Evolutionary conservation across 2,888 invertebrate species (phyloP), one percentile per base, ranked within the genome.

Genomic region (Pomacea canaliculata): DNA sequence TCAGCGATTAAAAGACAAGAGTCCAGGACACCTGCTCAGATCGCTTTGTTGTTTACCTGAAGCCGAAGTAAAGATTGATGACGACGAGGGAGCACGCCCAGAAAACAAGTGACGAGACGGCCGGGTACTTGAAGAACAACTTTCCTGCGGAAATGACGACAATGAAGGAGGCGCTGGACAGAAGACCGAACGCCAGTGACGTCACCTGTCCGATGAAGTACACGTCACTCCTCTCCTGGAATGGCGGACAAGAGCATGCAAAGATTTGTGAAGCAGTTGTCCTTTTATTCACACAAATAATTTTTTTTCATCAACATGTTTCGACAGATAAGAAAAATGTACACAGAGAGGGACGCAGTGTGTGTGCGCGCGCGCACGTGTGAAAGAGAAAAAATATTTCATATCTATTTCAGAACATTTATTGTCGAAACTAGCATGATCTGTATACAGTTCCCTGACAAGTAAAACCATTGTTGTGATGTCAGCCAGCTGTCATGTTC

Each of bases 51-150:
- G 51, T 67, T 7, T 4, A 69, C 74, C 74, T 76, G 73, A 85
- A 80, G 70, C 80, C 80, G 77, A 83, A 85, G 77, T 86, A 86
- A 60, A 84, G 48, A 71, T 82, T 84, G 56, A 83, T 82, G 48
- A 83, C 76, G n/a, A 80, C 48, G 2, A 84, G 76, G 72, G 83
- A 80, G 23, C 81, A 76, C 10, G 83, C n/a, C 84, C 86, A 85
- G 56, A 85, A 82, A 63, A 77, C 60, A 10, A 82, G 68, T 0
- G 85, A 81, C 19, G 86, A 68, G 23, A 81, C 10, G 10, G 78
- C 79, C 0, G 87, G 82, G 69, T 77, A 80, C 60, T 73, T 70
- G 63, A 80, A 70, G 81, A 83, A 87, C 37, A 85, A 63, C n/a
- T 37, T 18, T 19, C 72, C 73, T 37, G 49, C 13, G 23, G 71